phyloP scores from a whole-genome alignment of 2,797 vertebrate species.

The Hafferia zeledoni region DNA sequence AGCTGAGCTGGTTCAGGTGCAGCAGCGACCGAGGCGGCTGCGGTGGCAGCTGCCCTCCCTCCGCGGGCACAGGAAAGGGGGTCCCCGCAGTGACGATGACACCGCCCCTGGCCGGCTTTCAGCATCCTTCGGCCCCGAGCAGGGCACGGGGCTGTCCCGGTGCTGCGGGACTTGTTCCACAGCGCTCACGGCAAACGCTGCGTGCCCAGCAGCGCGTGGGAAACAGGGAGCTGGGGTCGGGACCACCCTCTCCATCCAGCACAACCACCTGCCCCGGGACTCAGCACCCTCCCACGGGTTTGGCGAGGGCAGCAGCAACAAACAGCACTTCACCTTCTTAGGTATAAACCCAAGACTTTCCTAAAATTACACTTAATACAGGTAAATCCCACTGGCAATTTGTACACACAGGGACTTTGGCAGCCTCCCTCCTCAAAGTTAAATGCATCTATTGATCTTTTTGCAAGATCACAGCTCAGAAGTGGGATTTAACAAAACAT shows the following conservation, averaged over 20 bases:
- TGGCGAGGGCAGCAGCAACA: neutral
- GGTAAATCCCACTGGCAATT: neutral
- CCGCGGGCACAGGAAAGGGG: neutral
- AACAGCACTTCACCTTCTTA: neutral
- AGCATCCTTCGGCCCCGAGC: neutral
- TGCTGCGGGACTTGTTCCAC: neutral
- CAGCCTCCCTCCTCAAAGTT: neutral
- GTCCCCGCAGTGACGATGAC: neutral
- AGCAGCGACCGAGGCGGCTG: rapidly evolving
- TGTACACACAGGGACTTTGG: neutral
- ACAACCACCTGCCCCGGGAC: neutral
- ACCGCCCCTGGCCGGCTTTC: neutral
- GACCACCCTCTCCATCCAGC: neutral
- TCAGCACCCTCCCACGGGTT: neutral
- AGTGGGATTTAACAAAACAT: neutral
- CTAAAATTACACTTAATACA: neutral
- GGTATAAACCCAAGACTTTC: neutral
- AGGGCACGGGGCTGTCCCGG: neutral
- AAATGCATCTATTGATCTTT: neutral
- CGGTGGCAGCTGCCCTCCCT: neutral
- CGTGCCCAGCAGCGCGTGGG: rapidly evolving
- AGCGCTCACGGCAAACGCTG: neutral
- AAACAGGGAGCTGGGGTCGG: rapidly evolving
- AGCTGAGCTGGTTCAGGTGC: neutral
- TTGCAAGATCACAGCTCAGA: neutral